phyloP scores from a whole-genome alignment of 2,797 vertebrate genomes.

The Coregonus sp. region DNA sequence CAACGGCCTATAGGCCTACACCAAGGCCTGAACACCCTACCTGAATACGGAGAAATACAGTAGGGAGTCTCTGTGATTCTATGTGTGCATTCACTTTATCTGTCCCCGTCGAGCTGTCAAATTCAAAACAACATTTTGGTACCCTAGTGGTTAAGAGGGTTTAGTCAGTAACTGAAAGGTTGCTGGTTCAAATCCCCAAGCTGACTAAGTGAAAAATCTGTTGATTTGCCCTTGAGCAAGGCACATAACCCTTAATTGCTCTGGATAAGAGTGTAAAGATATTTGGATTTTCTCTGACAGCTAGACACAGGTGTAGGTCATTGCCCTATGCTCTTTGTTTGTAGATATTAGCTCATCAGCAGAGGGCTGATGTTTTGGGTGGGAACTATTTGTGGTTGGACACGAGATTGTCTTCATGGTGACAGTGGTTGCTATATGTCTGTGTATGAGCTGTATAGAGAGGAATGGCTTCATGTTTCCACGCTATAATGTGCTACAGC shows the following conservation, averaged over 20 bases:
- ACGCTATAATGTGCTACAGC: too few species aligned
- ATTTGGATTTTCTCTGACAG: conserved; percentile 51
- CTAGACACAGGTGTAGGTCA: conserved; percentile 21
- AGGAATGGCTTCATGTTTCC: too few species aligned
- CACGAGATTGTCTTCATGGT: conserved; percentile 21
- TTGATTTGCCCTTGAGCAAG: too few species aligned
- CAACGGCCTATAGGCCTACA: background rate
- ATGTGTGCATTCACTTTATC: background rate
- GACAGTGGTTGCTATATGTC: background rate
- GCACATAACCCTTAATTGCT: too few species aligned
- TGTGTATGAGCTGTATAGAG: too few species aligned
- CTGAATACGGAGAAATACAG: background rate
- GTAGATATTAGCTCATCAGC: background rate
- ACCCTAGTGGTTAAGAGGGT: background rate
- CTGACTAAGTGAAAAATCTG: too few species aligned
- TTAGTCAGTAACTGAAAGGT: background rate
- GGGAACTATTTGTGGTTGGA: conserved; percentile 29
- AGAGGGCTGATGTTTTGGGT: background rate
- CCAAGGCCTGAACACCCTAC: too few species aligned
- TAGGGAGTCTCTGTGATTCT: background rate
- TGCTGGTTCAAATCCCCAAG: too few species aligned
- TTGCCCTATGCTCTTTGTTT: conserved; percentile 1
- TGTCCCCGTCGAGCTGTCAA: background rate
- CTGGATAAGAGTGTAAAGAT: background rate
- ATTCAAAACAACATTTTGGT: background rate